These are phyloP conservation scores for Drosophila subobscura DNA, from an alignment of 1,140 invertebrate genomes.

Conservation along the genomic window DNA sequence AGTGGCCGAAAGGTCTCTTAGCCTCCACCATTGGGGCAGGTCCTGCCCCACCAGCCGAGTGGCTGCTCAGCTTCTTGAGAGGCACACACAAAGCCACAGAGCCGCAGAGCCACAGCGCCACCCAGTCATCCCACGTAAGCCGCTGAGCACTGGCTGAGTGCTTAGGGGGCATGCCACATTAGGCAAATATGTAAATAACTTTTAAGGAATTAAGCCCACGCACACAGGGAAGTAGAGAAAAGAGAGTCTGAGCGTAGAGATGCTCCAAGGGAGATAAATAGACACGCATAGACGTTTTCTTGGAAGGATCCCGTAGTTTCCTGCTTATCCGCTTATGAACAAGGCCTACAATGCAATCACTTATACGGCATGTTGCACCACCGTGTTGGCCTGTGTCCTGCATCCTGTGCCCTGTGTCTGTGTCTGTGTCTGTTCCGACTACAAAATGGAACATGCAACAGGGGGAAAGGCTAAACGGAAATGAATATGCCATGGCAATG, in stretches of 20 bases:
- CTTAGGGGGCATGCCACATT: constrained; percentile 71
- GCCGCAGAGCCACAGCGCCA: constrained; percentile 8
- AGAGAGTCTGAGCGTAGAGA: not conserved
- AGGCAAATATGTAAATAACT: constrained; percentile 81
- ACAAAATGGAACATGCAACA: constrained; percentile 43
- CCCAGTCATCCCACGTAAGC: constrained; percentile 45
- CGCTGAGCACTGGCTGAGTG: constrained; percentile 25
- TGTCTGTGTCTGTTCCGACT: constrained; percentile 22
- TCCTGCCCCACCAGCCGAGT: constrained; percentile 28
- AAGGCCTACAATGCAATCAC: constrained; percentile 71
- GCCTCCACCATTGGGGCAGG: constrained; percentile 3
- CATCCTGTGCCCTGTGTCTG: no score
- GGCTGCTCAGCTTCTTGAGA: constrained; percentile 5
- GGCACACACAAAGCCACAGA: constrained; percentile 34
- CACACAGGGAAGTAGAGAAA: constrained; percentile 44
- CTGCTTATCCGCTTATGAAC: constrained; percentile 45
- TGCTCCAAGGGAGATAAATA: not conserved
- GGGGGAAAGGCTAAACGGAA: constrained; percentile 23
- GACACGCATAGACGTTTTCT: not conserved
- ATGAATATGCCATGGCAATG: constrained; percentile 25
- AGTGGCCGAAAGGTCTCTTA: constrained; percentile 17
- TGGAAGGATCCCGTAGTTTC: not conserved
- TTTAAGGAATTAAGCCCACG: constrained; percentile 80
- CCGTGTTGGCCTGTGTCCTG: no score
- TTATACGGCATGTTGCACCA: constrained; percentile 76